Percentiles rank a stretch among this genome's conserved stretches.
Evolutionary conservation across 1,140 invertebrate species (phyloP).

Genomic region (Listronotus bonariensis): DNA sequence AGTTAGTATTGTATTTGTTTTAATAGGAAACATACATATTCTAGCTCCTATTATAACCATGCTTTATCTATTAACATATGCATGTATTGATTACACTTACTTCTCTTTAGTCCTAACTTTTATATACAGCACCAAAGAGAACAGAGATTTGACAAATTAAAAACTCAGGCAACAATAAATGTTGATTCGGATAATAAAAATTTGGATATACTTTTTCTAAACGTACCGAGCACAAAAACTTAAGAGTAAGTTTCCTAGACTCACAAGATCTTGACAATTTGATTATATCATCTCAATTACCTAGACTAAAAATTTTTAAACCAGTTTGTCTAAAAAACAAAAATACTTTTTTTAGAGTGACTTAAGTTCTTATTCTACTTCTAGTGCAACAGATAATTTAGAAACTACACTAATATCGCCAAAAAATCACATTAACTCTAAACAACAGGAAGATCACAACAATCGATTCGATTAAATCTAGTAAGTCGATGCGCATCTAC

Average conservation of each 20-base stretch:
- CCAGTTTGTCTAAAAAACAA: no score
- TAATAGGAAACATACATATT: slow-evolving; percentile 92
- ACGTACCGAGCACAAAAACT: slow-evolving; percentile 79
- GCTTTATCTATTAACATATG: slow-evolving; percentile 95
- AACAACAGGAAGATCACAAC: no score
- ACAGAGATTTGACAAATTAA: slow-evolving; percentile 70
- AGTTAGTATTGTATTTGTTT: slow-evolving; percentile 88
- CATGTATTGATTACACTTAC: slow-evolving; percentile 94
- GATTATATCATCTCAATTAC: no score
- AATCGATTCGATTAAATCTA: no score
- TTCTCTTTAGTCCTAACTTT: slow-evolving; percentile 95
- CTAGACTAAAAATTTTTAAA: no score
- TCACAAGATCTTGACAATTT: not conserved
- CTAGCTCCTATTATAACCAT: slow-evolving; percentile 97
- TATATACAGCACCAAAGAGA: slow-evolving; percentile 84
- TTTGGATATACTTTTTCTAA: slow-evolving; percentile 84
- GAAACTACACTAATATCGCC: slow-evolving; percentile 60
- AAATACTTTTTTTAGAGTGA: slow-evolving; percentile 43
- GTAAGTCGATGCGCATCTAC: no score
- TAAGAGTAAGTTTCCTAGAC: slow-evolving; percentile 60
- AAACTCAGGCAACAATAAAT: slow-evolving; percentile 60
- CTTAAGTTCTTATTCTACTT: slow-evolving; percentile 47
- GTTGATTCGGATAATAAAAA: slow-evolving; percentile 69
- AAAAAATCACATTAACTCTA: slow-evolving; percentile 76
- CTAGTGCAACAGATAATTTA: slow-evolving; percentile 50